Conservation (phyloP, 2,888 invertebrate genomes). For the Melipona bicolor region DNA sequence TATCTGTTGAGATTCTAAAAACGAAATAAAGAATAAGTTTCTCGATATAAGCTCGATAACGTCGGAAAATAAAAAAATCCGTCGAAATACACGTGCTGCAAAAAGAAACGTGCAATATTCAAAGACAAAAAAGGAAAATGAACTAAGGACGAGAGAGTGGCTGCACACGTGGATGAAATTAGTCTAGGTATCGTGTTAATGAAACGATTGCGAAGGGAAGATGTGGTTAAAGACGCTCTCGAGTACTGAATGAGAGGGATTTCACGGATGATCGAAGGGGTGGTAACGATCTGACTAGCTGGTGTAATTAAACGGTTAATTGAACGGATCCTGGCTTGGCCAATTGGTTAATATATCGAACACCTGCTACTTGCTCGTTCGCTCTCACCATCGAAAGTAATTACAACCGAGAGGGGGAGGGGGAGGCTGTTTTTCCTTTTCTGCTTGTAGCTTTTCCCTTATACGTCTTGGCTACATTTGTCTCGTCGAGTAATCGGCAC, state of each 20-base stretch:
- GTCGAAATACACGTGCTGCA: no score
- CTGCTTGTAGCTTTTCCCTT: not conserved
- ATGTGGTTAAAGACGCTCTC: constrained; percentile 35
- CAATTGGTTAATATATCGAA: constrained; percentile 56
- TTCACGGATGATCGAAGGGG: constrained; percentile 61
- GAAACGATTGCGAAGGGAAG: constrained; percentile 35
- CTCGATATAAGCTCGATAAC: no score
- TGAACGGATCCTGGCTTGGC: constrained; percentile 44
- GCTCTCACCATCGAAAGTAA: constrained; percentile 13
- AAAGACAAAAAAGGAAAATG: no score
- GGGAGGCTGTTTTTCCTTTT: not conserved
- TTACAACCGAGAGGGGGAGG: not conserved
- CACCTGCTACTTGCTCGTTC: constrained; percentile 57
- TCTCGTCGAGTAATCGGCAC: not conserved
- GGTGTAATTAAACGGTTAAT: constrained; percentile 68
- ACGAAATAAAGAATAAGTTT: no score
- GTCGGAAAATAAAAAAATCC: no score
- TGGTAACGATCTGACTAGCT: constrained; percentile 46
- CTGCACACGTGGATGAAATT: not conserved
- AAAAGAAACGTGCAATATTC: no score
- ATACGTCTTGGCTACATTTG: not conserved
- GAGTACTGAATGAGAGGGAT: constrained; percentile 34
- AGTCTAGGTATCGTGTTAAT: constrained; percentile 17
- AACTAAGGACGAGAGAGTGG: no score
- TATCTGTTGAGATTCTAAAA: no score